These are phyloP conservation scores for Equus przewalskii DNA, from an alignment of 2,113 vertebrate species.

Conservation along the genomic window DNA sequence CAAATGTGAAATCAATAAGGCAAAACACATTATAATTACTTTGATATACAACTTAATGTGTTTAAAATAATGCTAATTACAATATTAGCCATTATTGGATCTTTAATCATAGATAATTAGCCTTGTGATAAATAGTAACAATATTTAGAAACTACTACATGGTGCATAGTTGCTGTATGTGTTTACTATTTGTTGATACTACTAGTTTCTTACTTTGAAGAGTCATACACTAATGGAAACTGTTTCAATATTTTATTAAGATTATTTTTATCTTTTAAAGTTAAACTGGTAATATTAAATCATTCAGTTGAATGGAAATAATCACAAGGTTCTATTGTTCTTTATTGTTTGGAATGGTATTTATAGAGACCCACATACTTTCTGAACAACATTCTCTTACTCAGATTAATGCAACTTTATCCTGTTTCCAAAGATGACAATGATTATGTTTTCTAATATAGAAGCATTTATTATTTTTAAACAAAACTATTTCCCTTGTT, in stretches of 20 bases:
- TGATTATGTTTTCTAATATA: neutral
- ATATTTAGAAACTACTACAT: neutral
- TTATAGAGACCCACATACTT: neutral
- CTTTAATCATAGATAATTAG: slow-evolving; percentile 34
- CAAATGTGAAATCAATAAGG: slow-evolving; percentile 63
- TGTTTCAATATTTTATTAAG: neutral
- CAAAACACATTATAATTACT: neutral
- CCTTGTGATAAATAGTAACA: neutral
- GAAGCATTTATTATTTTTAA: neutral
- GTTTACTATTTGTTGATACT: neutral
- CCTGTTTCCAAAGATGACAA: neutral
- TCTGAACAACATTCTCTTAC: neutral
- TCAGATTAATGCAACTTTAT: neutral
- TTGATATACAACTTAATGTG: neutral
- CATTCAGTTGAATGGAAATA: neutral
- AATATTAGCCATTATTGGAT: neutral
- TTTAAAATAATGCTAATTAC: neutral
- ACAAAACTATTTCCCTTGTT: neutral
- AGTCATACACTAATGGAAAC: neutral
- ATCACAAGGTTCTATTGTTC: neutral
- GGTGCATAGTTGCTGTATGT: neutral
- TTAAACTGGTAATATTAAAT: neutral
- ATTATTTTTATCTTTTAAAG: neutral
- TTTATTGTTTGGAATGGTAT: neutral
- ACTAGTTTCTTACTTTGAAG: neutral